These are phyloP conservation scores for Struthidea cinerea DNA, from an alignment of 2,113 vertebrate species.

Conservation along the genomic window DNA sequence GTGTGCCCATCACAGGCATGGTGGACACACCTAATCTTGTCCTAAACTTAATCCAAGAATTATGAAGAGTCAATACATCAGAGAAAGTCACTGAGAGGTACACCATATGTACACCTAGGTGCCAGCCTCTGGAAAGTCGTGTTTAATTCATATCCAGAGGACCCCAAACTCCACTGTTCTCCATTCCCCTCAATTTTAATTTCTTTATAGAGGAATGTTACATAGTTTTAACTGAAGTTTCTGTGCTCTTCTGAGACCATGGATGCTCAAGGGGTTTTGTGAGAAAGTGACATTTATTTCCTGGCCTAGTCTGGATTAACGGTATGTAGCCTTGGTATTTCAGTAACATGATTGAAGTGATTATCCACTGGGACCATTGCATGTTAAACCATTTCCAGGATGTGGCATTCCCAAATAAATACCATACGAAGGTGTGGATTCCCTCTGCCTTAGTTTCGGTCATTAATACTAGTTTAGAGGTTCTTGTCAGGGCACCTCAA, in stretches of 20 bases:
- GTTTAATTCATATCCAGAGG: neutral
- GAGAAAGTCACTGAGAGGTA: neutral
- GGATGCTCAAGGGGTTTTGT: neutral
- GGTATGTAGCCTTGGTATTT: neutral
- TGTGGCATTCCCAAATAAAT: neutral
- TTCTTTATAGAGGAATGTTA: neutral
- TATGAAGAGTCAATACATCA: neutral
- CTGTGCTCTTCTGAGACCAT: neutral
- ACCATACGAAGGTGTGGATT: neutral
- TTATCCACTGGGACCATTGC: neutral
- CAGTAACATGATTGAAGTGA: neutral
- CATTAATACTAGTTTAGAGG: neutral
- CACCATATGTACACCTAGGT: accelerated
- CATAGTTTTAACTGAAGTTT: neutral
- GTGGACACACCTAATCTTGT: neutral
- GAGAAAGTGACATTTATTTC: neutral
- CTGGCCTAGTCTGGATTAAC: neutral
- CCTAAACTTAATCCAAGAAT: neutral
- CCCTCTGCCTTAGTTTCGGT: neutral
- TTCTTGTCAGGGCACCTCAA: neutral
- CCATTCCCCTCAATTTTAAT: neutral
- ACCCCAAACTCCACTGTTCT: neutral
- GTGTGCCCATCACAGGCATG: neutral
- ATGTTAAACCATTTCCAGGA: neutral
- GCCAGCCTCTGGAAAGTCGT: neutral